Conservation (phyloP, 2,113 vertebrate genomes). For the Nannobrachium achirus region DNA sequence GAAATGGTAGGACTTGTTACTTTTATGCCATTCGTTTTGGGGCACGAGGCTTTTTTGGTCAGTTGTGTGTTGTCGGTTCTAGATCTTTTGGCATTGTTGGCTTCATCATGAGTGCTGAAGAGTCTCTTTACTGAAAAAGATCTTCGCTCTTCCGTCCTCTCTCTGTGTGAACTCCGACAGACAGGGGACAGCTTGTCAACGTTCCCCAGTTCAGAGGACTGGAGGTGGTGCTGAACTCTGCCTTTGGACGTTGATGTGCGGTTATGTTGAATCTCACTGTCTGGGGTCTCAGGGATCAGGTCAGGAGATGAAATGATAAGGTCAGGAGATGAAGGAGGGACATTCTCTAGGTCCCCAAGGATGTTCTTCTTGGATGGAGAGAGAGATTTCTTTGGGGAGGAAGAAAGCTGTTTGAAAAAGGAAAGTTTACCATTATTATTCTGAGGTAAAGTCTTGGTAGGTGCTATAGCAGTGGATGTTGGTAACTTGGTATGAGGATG, state of each 20-base stretch:
- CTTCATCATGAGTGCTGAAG: slow-evolving; percentile 60
- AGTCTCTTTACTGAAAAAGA: slow-evolving; percentile 66
- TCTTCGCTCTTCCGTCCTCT: slow-evolving; percentile 21
- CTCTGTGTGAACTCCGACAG: slow-evolving; percentile 48
- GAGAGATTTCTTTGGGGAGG: background rate
- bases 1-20: background rate
- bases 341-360: slow-evolving; percentile 56
- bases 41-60: background rate
- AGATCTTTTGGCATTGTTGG: slow-evolving; percentile 62
- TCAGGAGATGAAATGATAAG: slow-evolving; percentile 23
- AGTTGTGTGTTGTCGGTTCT: slow-evolving; percentile 31
- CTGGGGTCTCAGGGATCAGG: slow-evolving; percentile 77
- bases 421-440: slow-evolving; percentile 23
- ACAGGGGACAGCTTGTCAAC: slow-evolving; percentile 54
- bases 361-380: slow-evolving; percentile 49
- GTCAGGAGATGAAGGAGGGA: slow-evolving; percentile 60
- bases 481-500: slow-evolving; percentile 27
- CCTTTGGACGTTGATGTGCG: slow-evolving; percentile 1
- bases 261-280: slow-evolving; percentile 59
- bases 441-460: slow-evolving; percentile 25
- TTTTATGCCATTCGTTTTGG: background rate
- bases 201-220: background rate
- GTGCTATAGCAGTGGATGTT: background rate
- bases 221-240: background rate
- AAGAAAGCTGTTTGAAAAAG: background rate